Evolutionary conservation across 1,140 invertebrate genomes (phyloP).

Genomic region (Ceratitis capitata): DNA sequence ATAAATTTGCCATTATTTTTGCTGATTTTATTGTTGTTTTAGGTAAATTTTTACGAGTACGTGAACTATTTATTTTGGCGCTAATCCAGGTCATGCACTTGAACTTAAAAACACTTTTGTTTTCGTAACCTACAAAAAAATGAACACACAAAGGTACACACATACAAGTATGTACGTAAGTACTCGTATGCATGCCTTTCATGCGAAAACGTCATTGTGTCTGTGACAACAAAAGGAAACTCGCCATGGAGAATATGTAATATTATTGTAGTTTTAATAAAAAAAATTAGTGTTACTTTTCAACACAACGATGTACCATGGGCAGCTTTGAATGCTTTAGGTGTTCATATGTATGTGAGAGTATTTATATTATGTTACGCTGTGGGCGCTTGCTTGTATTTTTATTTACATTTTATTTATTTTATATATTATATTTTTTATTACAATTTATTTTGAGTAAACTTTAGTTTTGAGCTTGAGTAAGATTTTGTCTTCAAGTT

Average conservation of each 20-base stretch:
- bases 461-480: too few species aligned
- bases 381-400: not conserved
- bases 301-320: not conserved
- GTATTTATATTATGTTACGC: not conserved
- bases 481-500: too few species aligned
- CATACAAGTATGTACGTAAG: not conserved
- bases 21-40: not conserved
- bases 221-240: not conserved
- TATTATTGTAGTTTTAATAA: not conserved
- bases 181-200: too few species aligned
- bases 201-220: not conserved
- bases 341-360: not conserved
- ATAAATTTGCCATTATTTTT: too few species aligned
- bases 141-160: too few species aligned
- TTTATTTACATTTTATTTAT: not conserved
- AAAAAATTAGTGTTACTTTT: not conserved
- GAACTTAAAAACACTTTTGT: not conserved
- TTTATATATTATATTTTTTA: not conserved
- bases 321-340: not conserved
- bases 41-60: not conserved
- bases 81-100: constrained; percentile 27
- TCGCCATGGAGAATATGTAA: too few species aligned
- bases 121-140: not conserved
- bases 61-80: not conserved
- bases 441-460: not conserved